Evolutionary conservation across 2,888 invertebrate genomes (phyloP), one percentile per base, ranked within the genome.

Genomic region (Hemaris fuciformis): DNA sequence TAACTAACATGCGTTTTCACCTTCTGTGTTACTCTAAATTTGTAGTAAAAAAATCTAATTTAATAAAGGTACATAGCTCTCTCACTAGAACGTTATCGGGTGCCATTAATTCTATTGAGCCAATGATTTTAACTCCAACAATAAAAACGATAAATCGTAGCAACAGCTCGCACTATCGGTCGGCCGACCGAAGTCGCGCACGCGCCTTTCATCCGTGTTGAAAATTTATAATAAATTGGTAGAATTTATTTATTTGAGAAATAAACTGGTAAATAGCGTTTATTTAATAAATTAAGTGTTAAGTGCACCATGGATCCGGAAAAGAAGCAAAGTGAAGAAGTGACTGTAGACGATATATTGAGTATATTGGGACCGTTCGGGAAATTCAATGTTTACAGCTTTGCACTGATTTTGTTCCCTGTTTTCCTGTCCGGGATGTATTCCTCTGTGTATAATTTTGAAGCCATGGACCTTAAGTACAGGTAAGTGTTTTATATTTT

Each of bases 391-490:
- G 65, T 89, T 61, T 85, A 74, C 13, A 91, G 81, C 79, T 90
- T 83, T 64, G 48, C 83, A 8, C 74, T 91, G 34, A 88, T 92
- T 48, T 74, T 92, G 66, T 83, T 91, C 34, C 91, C 92, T 38
- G 89, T 92, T 58, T 84, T 86, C 68, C 72, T 89, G 57, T 83
- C 89, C 60, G 92, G 92, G 60, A 89, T 91, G 83, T 91, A 92
- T 53, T 81, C 91, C 0, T 91, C 91, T 0, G 91, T 92, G 58
- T 92, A 89, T 64, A 91, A 91, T 67, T 92, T 92, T 67, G 92
- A 92, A 79, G 84, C 86, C 0, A 85, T 91, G 87, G 91, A 92
- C 77, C 73, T 91, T 1, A 81, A 84, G 65, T 92, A 92, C 71
- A 88, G 90, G 91, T 91, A 61, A 77, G 79, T 34, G 18, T 10